Evolutionary conservation across 2,797 vertebrate genomes (phyloP).

Genomic region (Psittacula derbiana): DNA sequence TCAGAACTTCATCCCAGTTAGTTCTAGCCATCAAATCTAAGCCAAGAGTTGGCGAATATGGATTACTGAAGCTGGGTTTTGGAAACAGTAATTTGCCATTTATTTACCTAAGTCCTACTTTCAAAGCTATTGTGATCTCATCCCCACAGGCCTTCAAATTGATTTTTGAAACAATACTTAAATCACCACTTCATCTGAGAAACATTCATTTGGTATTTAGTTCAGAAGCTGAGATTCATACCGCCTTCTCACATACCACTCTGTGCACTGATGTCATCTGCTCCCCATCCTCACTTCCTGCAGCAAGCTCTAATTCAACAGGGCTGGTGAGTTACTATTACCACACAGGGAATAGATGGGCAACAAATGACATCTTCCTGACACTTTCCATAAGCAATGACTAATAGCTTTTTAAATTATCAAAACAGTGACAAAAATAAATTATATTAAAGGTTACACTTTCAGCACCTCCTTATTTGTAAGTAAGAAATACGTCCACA

Average conservation of each 20-base stretch:
- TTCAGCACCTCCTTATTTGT: neutral
- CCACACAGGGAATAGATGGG: neutral
- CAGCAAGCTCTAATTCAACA: accelerated
- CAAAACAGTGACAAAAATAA: neutral
- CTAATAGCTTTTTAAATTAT: neutral
- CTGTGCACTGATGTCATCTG: neutral
- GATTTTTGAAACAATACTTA: neutral
- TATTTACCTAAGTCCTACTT: neutral
- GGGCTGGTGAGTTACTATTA: neutral
- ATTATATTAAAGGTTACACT: neutral
- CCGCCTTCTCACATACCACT: neutral
- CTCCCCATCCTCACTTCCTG: accelerated
- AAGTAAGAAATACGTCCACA: neutral
- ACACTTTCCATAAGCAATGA: neutral
- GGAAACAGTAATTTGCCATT: neutral
- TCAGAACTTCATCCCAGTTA: neutral
- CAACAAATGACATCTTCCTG: neutral
- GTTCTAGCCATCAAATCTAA: neutral
- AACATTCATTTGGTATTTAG: neutral
- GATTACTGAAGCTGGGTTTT: neutral
- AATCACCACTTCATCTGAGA: neutral
- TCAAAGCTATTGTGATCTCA: neutral
- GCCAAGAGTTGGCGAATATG: neutral
- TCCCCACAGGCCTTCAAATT: neutral
- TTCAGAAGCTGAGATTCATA: neutral